Conservation (phyloP, 1,140 invertebrate species). For the Anastrepha ludens region DNA sequence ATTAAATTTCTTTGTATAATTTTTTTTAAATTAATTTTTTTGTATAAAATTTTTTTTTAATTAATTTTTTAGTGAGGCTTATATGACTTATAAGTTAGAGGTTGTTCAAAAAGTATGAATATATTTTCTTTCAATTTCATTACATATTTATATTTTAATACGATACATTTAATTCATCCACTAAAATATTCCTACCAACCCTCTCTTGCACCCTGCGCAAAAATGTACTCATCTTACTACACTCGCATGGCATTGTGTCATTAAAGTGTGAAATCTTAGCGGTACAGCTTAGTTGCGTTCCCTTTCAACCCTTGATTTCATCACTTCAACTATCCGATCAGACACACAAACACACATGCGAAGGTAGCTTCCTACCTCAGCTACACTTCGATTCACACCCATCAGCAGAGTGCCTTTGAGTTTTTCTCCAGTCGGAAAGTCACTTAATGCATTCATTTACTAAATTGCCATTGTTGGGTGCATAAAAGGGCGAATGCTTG, state of each 20-base stretch:
- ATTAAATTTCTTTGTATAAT: too few relatives aligned
- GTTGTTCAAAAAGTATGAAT: too few relatives aligned
- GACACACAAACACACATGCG: neutral
- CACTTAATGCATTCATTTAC: conserved; percentile 42
- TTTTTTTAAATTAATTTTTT: too few relatives aligned
- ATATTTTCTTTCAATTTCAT: too few relatives aligned
- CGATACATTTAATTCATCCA: too few relatives aligned
- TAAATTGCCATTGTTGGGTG: neutral
- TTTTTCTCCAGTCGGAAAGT: neutral
- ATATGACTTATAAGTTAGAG: too few relatives aligned
- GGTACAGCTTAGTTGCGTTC: neutral
- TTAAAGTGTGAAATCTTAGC: conserved; percentile 22
- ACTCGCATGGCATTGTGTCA: neutral
- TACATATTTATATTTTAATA: too few relatives aligned
- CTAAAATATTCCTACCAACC: neutral
- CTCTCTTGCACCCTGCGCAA: neutral
- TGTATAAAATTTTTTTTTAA: too few relatives aligned
- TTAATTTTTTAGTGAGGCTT: too few relatives aligned
- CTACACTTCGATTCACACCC: neutral
- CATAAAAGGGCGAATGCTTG: neutral
- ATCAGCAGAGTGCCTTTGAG: neutral
- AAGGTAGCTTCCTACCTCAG: neutral
- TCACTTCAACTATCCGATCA: neutral
- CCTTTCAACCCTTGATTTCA: neutral
- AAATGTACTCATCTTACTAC: neutral